Base-by-base conservation (phyloP, 2,888 invertebrate genomes). In the Tigriopus californicus region DNA sequence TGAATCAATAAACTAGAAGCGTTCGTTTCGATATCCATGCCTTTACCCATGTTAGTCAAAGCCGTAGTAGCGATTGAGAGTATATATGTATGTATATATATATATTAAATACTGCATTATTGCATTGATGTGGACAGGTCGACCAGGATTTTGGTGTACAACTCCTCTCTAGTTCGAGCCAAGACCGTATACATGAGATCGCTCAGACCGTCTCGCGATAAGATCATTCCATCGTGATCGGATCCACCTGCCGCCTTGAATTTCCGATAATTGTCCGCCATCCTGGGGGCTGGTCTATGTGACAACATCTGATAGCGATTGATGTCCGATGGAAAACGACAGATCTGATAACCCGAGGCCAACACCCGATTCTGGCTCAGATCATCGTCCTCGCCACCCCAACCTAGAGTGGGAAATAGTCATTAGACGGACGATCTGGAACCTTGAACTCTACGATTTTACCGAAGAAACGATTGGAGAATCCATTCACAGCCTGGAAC, bases 381-480 rank as follows among this genome's bases (percentile, higher is more conserved):
- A 46, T 56, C 56, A 4, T 56, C 56, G 15, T 56, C 56, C 15
- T 56, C 56, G 13, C 42, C 56, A 22, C 56, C 56, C 56, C 56
- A 56, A 11, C 56, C 56, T 56, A 46, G 41, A 41, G 11, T 41
- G 41, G 41, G 13, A n/a, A n/a, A n/a, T n/a, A n/a, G n/a, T n/a
- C n/a, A n/a, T n/a, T n/a, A n/a, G n/a, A n/a, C n/a, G n/a, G n/a
- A n/a, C n/a, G n/a, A n/a, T n/a, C n/a, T n/a, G n/a, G n/a, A n/a
- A n/a, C n/a, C n/a, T n/a, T n/a, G n/a, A n/a, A n/a, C n/a, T n/a
- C n/a, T 42, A n/a, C n/a, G 15, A 22, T 33, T 6, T 25, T 40
- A 56, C 56, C 56, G 18, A 12, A 46, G 46, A 56, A 56, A 1
- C 46, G 18, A 46, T 56, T 56, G 18, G 56, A 56, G 20, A 56